Percentiles rank a stretch among this genome's conserved stretches.
phyloP scores from a whole-genome alignment of 2,888 invertebrate species.

The Lycocerus yunnanus region DNA sequence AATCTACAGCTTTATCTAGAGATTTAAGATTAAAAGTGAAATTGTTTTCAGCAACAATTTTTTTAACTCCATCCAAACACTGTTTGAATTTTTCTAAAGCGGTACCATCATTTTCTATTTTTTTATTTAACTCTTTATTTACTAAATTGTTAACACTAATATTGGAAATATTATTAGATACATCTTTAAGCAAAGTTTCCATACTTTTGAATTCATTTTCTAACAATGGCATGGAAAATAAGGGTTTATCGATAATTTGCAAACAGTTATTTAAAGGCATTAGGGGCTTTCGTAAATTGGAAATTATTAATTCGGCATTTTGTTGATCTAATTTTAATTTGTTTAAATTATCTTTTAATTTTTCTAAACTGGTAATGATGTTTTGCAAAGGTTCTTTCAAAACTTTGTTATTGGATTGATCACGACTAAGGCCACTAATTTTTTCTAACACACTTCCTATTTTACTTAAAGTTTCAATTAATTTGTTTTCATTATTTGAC shows the following conservation, averaged over 20 bases:
- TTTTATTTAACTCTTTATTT: neutral
- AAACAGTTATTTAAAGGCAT: neutral
- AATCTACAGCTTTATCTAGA: neutral
- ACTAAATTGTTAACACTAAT: neutral
- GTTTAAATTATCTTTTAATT: neutral
- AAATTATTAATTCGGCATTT: neutral
- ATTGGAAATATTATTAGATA: neutral
- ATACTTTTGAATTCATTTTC: neutral
- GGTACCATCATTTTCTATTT: neutral
- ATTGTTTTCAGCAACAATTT: neutral
- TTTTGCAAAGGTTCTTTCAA: neutral
- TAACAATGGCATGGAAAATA: neutral
- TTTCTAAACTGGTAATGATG: neutral
- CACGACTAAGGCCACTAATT: neutral
- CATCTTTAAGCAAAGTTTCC: neutral
- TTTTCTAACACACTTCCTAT: neutral
- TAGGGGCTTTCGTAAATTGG: neutral
- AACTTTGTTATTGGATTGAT: neutral
- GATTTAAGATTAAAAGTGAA: neutral
- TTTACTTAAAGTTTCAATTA: neutral
- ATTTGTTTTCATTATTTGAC: neutral
- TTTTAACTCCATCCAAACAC: neutral
- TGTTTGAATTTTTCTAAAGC: neutral
- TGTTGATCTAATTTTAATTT: neutral
- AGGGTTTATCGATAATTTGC: neutral